Base-by-base conservation (phyloP, 1,140 invertebrate species). In the Lepidurus apus region DNA sequence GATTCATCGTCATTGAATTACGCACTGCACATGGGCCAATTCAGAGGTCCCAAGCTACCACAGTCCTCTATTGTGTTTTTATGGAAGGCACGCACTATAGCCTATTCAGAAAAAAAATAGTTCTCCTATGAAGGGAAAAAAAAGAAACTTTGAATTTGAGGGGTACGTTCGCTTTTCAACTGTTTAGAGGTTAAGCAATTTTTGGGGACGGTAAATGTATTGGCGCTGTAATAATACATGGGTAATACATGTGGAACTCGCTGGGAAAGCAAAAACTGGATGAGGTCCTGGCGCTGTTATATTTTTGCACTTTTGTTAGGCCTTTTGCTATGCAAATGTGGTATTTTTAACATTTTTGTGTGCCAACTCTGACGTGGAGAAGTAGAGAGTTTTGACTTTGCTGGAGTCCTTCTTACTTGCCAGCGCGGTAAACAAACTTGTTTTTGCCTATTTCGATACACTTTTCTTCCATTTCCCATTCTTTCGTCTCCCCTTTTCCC, bases 1-100 rank as follows among this genome's bases (percentile, higher is more conserved):
- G 53, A 65, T 65, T 65, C 53, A 65, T 13, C 53, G 53, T 65
- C n/a, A 65, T 65, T 65, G 53, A 65, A 65, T 65, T 65, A 65
- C 53, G 53, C 21, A n/a, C 53, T 65, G 53, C 53, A 65, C 53
- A 65, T 65, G 53, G 53, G 53, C 53, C 53, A 65, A 65, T 65
- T 65, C 53, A 65, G 53, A 65, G 9, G 53, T 21, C 13, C 53
- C 53, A 65, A 65, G 53, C 53, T n/a, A 65, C 53, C 53, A 65
- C 6, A 34, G 34, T 34, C 34, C 9, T 65, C 53, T 65, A 65
- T 65, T 65, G 53, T 65, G 7, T 65, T 65, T 65, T 65, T 65
- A 65, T 65, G 53, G 53, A 65, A 65, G 53, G 53, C 53, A 65
- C 53, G 53, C 13, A 65, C 53, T 65, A 65, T 65, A 65, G 53